Percentiles rank a stretch among this genome's conserved stretches.
phyloP scores from a whole-genome alignment of 2,888 invertebrate species.

The Idaea straminata region DNA sequence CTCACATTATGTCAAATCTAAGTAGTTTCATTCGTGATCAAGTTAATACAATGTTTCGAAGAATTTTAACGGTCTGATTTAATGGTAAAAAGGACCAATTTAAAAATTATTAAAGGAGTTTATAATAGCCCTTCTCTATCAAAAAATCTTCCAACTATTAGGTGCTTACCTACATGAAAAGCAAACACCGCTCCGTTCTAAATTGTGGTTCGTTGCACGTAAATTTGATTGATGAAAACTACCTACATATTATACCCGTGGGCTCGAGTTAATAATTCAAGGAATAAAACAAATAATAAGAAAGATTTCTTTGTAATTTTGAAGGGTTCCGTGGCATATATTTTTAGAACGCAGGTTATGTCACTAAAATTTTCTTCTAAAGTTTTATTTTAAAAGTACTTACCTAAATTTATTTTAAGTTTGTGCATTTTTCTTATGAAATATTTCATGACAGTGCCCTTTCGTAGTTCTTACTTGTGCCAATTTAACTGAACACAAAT shows the following conservation, averaged over 20 bases:
- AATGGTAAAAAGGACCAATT: not conserved
- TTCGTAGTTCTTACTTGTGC: too few relatives aligned
- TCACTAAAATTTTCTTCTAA: not conserved
- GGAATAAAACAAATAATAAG: constrained; percentile 39
- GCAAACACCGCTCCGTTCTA: constrained; percentile 12
- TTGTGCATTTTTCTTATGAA: too few relatives aligned
- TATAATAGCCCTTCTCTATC: constrained; percentile 9
- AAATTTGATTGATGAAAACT: constrained; percentile 62
- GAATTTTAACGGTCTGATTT: constrained; percentile 7
- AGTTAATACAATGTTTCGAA: not conserved
- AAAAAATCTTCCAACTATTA: constrained; percentile 9
- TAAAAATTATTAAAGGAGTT: constrained; percentile 8
- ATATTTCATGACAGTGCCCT: too few relatives aligned
- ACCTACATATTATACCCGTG: constrained; percentile 39
- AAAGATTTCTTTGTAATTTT: constrained; percentile 3
- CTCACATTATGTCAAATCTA: too few relatives aligned
- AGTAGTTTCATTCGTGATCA: not conserved
- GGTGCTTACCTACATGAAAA: constrained; percentile 7
- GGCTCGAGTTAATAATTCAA: constrained; percentile 45
- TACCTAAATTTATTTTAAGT: too few relatives aligned
- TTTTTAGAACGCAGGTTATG: not conserved
- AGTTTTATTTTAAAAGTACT: not conserved
- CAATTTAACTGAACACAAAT: too few relatives aligned
- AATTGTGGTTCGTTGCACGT: constrained; percentile 33
- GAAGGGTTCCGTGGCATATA: constrained; percentile 13